These are phyloP conservation scores for Xestia rhomboidea DNA, from an alignment of 2,888 invertebrate genomes.

Conservation along the genomic window DNA sequence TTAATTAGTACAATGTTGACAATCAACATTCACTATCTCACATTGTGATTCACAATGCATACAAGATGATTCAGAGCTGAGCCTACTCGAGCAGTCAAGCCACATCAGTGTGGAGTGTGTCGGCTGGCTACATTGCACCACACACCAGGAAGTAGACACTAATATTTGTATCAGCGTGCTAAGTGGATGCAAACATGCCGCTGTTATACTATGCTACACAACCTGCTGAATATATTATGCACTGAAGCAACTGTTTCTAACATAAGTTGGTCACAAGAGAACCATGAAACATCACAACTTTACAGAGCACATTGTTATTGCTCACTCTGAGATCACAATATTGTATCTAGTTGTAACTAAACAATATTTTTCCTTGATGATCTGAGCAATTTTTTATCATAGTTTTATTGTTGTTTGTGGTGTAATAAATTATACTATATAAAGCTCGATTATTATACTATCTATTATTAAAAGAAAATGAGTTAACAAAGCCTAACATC, in stretches of 20 bases:
- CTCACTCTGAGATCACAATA: conserved; percentile 6
- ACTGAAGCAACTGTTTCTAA: conserved; percentile 12
- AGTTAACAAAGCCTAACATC: neutral
- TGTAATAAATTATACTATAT: neutral
- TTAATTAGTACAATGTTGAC: conserved; percentile 50
- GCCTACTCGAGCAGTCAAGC: neutral
- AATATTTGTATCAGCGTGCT: conserved; percentile 52
- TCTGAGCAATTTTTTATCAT: neutral
- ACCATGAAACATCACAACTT: neutral
- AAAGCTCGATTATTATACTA: too few species aligned
- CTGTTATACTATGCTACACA: conserved; percentile 30
- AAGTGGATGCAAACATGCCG: conserved; percentile 49
- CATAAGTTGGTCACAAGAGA: neutral
- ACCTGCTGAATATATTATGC: conserved; percentile 35
- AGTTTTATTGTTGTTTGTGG: neutral
- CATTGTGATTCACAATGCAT: conserved; percentile 49
- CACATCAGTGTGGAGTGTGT: conserved; percentile 9
- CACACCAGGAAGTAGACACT: conserved; percentile 47
- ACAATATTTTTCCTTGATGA: conserved; percentile 3
- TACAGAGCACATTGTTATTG: conserved; percentile 2
- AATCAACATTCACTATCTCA: conserved; percentile 52
- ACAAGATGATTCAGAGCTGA: conserved; percentile 48
- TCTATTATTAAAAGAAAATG: neutral
- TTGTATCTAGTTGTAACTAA: neutral
- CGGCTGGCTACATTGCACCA: conserved; percentile 21